Evolutionary conservation across 2,888 invertebrate genomes (phyloP).

Genomic region (Crepidodera aurea): DNA sequence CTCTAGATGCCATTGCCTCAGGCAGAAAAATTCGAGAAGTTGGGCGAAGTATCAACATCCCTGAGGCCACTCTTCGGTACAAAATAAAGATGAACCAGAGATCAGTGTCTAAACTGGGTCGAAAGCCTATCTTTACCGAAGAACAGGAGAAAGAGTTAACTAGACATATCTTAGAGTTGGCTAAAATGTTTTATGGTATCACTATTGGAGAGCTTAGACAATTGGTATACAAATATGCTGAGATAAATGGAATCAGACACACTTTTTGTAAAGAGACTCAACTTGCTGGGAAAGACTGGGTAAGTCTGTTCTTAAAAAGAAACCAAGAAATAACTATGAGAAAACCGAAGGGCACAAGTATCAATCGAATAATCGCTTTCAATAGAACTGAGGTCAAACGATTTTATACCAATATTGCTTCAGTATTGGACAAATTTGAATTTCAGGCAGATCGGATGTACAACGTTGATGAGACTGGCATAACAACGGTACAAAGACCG

Average conservation of each 20-base stretch:
- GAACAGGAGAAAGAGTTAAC: background rate
- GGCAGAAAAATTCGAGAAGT: background rate
- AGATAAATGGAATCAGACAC: background rate
- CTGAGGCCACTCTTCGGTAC: background rate
- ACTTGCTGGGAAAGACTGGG: background rate
- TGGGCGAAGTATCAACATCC: background rate
- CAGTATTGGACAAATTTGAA: constrained; percentile 23
- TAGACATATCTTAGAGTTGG: no score
- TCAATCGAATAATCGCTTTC: constrained; percentile 44
- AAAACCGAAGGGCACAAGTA: constrained; percentile 37
- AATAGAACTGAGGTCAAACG: constrained; percentile 43
- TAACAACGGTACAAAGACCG: constrained; percentile 43
- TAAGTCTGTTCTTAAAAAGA: constrained; percentile 3
- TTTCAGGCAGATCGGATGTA: constrained; percentile 38
- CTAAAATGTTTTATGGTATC: no score
- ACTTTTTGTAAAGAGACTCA: background rate
- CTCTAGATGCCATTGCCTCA: background rate
- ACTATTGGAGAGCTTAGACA: background rate
- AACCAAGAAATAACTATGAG: constrained; percentile 38
- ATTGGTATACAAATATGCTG: background rate
- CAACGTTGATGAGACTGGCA: constrained; percentile 42
- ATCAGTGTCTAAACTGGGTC: background rate
- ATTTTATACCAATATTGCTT: constrained; percentile 42
- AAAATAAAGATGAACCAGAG: background rate
- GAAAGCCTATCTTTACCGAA: background rate